Percentiles rank a stretch among this genome's conserved stretches.
phyloP scores from a whole-genome alignment of 2,888 invertebrate genomes.

The Arctia plantaginis region DNA sequence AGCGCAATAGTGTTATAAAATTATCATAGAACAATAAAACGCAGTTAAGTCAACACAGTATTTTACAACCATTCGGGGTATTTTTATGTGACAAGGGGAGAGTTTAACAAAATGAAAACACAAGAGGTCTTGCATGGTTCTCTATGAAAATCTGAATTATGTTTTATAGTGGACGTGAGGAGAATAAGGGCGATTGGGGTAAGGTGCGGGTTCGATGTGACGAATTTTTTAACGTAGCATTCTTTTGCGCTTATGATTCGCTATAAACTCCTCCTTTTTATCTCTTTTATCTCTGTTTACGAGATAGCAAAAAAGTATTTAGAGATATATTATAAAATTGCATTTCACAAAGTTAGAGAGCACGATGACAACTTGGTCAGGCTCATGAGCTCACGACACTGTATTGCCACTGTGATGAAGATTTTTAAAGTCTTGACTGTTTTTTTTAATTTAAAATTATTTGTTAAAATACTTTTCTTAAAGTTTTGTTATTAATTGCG shows the following conservation, averaged over 20 bases:
- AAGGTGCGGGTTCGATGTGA: constrained; percentile 55
- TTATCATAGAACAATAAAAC: constrained; percentile 48
- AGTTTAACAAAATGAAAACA: constrained; percentile 76
- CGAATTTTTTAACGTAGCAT: constrained; percentile 36
- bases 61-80: constrained; percentile 73
- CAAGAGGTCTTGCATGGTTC: constrained; percentile 61
- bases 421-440: background rate
- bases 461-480: background rate
- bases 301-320: background rate
- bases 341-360: background rate
- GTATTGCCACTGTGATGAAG: background rate
- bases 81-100: constrained; percentile 71
- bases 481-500: background rate
- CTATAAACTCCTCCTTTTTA: background rate
- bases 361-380: background rate
- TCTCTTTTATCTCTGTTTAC: background rate
- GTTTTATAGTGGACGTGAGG: constrained; percentile 84
- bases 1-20: constrained; percentile 45
- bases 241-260: background rate
- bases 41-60: constrained; percentile 54
- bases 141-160: constrained; percentile 84
- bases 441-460: background rate
- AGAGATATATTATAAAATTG: background rate
- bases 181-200: constrained; percentile 71
- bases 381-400: background rate